A percentile compares a stretch with the other conserved stretches of the same genome.
Evolutionary conservation across 2,888 invertebrate genomes (phyloP).

Genomic region (Antheraea assamensis): DNA sequence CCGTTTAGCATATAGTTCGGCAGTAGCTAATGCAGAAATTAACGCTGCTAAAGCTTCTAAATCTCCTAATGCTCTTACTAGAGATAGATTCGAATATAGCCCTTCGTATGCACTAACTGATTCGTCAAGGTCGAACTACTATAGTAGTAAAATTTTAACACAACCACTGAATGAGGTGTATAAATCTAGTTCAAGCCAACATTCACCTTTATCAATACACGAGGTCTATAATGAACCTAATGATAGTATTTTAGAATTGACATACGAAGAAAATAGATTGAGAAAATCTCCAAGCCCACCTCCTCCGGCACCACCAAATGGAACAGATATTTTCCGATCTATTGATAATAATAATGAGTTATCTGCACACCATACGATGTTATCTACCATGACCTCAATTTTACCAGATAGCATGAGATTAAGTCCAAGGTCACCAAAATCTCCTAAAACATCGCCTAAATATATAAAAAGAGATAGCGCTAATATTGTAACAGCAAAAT

Average conservation of each 20-base stretch:
- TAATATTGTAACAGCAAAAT: constrained; percentile 88
- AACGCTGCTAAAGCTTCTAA: constrained; percentile 78
- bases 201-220: constrained; percentile 85
- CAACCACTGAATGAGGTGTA: constrained; percentile 78
- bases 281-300: constrained; percentile 87
- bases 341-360: constrained; percentile 66
- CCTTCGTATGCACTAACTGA: constrained; percentile 78
- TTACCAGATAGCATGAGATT: constrained; percentile 78
- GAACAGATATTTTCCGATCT: constrained; percentile 74
- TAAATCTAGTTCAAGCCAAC: constrained; percentile 77
- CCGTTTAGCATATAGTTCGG: constrained; percentile 85
- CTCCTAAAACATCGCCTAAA: constrained; percentile 88
- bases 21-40: constrained; percentile 84
- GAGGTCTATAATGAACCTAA: constrained; percentile 83
- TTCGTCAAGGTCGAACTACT: constrained; percentile 63
- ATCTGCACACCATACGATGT: constrained; percentile 55
- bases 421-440: constrained; percentile 88
- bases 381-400: constrained; percentile 56
- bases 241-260: constrained; percentile 70
- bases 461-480: constrained; percentile 82
- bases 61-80: constrained; percentile 78
- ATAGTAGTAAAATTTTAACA: constrained; percentile 61
- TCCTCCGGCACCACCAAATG: constrained; percentile 90
- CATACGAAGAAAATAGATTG: constrained; percentile 75
- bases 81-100: constrained; percentile 82